Percentiles rank a stretch among this genome's conserved stretches.
Conservation (phyloP, 2,113 vertebrate species). For the Tachysurus fulvidraco region DNA sequence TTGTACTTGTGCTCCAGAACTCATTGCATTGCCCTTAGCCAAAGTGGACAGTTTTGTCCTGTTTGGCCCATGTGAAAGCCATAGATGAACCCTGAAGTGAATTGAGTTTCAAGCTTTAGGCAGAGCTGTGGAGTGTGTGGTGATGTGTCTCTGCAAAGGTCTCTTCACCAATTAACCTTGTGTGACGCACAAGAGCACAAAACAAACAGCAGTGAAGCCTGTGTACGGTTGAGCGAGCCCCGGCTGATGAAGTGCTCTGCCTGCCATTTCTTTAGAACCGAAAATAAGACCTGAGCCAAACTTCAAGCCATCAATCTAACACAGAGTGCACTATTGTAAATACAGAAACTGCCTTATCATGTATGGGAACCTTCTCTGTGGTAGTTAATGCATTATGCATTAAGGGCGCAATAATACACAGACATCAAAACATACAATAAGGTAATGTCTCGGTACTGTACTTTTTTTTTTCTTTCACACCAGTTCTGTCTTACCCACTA, state of each 20-base stretch:
- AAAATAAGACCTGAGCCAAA: slow-evolving; percentile 4
- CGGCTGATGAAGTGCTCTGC: slow-evolving; percentile 6
- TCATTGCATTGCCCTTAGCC: not conserved
- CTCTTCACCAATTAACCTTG: slow-evolving; percentile 71
- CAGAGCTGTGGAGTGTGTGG: slow-evolving; percentile 33
- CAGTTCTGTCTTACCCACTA: not conserved
- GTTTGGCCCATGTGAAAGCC: not conserved
- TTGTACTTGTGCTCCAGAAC: not conserved
- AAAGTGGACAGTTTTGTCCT: not conserved
- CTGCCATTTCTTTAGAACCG: slow-evolving; percentile 15
- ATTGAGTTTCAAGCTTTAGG: slow-evolving; percentile 12
- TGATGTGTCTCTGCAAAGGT: slow-evolving; percentile 65
- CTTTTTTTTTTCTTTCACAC: not conserved
- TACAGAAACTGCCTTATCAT: not conserved
- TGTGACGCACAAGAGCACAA: slow-evolving; percentile 55
- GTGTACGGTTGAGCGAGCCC: slow-evolving; percentile 20
- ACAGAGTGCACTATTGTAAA: not conserved
- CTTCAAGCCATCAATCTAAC: slow-evolving; percentile 13
- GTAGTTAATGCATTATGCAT: not conserved
- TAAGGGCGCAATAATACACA: not conserved
- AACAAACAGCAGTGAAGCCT: slow-evolving; percentile 58
- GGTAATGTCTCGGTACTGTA: not conserved
- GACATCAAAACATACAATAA: not conserved
- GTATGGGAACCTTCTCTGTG: not conserved
- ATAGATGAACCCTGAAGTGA: slow-evolving; percentile 7